Evolutionary conservation across 2,888 invertebrate species (phyloP), one percentile per base, ranked within the genome.

Genomic region (Diploptera punctata): DNA sequence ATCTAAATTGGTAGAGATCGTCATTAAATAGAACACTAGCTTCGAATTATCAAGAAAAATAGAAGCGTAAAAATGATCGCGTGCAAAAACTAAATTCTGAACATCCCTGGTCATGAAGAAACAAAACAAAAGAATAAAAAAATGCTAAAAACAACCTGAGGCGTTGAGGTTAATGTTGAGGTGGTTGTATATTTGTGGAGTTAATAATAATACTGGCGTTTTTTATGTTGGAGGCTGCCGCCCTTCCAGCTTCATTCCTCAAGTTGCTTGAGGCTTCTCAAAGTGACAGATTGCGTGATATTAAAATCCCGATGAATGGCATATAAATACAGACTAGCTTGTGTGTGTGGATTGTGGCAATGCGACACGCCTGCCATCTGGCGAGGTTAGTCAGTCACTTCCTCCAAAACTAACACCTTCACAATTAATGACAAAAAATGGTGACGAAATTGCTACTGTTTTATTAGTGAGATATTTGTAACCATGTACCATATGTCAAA

Each of bases 261-360:
- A n/a, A n/a, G n/a, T n/a, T 7, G 29, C 29, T 26, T 26, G 65
- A 7, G 44, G 44, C 65, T 65, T 43, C 43, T 43, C 65, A 65
- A 29, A 65, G 47, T 33, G 65, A 65, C 65, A 65, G 26, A 65
- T 65, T 65, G 65, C 47, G 44, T 65, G 65, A 65, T 65, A 65
- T 29, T 57, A 19, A n/a, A 57, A 57, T 57, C 57, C 29, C 21
- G 57, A 7, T 29, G 29, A 10, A 57, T 57, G n/a, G 57, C 29
- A 57, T 2, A 57, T 31, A 57, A 57, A 13, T n/a, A 57, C 29
- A 57, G 57, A n/a, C n/a, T n/a, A n/a, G 29, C 57, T 29, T 29
- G 57, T 57, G 57, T 7, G n/a, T n/a, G n/a, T n/a, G n/a, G n/a
- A n/a, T n/a, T n/a, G 21, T 52, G 49, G 49, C 49, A n/a, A n/a